Evolutionary conservation across 2,113 vertebrate species (phyloP).

Genomic region (Rhabdomys dilectus): DNA sequence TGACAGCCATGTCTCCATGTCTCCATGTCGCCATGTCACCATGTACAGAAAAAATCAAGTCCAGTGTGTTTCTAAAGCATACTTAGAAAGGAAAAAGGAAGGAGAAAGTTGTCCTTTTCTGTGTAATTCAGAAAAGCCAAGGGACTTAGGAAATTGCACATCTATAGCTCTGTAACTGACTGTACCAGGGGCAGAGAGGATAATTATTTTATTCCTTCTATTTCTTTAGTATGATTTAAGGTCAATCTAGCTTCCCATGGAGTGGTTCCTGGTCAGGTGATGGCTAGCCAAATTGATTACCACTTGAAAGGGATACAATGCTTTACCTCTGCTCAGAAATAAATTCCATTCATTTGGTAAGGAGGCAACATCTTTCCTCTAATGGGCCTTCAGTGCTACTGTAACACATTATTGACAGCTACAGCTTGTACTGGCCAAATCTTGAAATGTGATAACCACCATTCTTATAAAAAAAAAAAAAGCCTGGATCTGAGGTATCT

Average conservation of each 20-base stretch:
- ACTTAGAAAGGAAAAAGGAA: neutral
- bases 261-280: neutral
- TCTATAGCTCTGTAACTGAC: neutral
- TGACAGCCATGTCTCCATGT: too few relatives aligned
- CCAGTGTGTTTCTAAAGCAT: neutral
- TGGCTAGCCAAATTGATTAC: too few relatives aligned
- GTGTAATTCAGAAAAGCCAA: neutral
- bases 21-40: too few relatives aligned
- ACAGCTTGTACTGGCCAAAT: neutral
- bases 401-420: neutral
- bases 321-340: neutral
- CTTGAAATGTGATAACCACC: neutral
- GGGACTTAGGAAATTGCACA: neutral
- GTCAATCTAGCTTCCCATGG: neutral
- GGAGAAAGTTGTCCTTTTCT: neutral
- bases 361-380: neutral
- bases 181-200: neutral
- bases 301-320: neutral
- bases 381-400: too few relatives aligned
- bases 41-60: neutral
- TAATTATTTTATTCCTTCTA: neutral
- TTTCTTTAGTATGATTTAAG: neutral
- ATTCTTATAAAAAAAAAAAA: neutral
- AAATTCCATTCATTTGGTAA: neutral
- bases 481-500: neutral